phyloP scores from a whole-genome alignment of 2,113 vertebrate genomes.

The Corythornis vintsioides region DNA sequence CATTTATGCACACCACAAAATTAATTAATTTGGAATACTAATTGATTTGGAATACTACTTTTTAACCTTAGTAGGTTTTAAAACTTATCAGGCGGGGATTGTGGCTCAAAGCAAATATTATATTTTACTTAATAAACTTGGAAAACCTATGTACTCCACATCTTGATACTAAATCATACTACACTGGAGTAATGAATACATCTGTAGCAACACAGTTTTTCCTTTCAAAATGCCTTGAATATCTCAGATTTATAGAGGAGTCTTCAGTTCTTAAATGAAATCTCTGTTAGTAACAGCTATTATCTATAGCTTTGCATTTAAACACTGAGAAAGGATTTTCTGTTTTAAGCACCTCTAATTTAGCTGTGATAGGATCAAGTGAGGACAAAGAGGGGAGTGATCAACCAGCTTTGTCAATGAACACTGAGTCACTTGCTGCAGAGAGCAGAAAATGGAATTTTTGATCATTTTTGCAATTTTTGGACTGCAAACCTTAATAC shows the following conservation, averaged over 20 bases:
- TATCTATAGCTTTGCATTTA: constrained; percentile 3
- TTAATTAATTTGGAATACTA: background rate
- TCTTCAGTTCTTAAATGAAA: background rate
- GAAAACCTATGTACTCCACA: rapidly evolving
- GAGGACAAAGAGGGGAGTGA: background rate
- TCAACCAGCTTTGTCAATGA: background rate
- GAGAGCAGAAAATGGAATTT: background rate
- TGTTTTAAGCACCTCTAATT: background rate
- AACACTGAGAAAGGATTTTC: constrained; percentile 8
- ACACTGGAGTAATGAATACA: background rate
- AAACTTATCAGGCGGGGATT: background rate
- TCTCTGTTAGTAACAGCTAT: background rate
- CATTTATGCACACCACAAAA: background rate
- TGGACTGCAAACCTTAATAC: background rate
- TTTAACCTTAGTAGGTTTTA: background rate
- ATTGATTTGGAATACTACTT: background rate
- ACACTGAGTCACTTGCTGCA: background rate
- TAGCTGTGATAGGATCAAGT: background rate
- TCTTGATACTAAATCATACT: background rate
- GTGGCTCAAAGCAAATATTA: background rate
- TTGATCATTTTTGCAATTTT: background rate
- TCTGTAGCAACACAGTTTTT: background rate
- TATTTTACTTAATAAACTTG: background rate
- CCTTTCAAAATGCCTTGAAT: background rate
- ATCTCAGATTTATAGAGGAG: background rate